These are phyloP conservation scores for Neodiprion lecontei DNA, from an alignment of 1,140 invertebrate genomes.

Conservation along the genomic window DNA sequence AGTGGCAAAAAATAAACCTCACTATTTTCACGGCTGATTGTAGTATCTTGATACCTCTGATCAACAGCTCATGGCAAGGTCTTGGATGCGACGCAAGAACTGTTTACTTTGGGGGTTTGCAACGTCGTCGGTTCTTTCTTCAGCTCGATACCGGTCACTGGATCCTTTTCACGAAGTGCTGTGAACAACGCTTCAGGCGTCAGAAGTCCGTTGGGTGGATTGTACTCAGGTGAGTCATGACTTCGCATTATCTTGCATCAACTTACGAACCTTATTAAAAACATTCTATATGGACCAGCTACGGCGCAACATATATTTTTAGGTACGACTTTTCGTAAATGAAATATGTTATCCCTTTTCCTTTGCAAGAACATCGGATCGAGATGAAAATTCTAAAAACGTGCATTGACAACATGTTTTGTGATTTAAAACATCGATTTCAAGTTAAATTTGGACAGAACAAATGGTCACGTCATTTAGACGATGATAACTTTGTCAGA, in stretches of 20 bases:
- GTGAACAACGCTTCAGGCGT: conserved; percentile 78
- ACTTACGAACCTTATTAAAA: neutral
- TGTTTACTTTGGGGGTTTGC: conserved; percentile 68
- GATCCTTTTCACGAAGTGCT: conserved; percentile 74
- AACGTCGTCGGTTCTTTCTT: conserved; percentile 77
- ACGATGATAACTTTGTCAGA: too few species aligned
- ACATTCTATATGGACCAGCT: too few species aligned
- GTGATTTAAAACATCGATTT: too few species aligned
- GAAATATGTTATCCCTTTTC: neutral
- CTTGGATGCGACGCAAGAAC: conserved; percentile 70
- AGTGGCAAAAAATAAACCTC: too few species aligned
- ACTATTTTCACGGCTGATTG: too few species aligned
- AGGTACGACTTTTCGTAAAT: neutral
- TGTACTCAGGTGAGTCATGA: conserved; percentile 62
- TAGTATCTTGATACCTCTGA: too few species aligned
- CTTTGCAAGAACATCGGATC: neutral
- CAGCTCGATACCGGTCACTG: conserved; percentile 73
- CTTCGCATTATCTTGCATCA: neutral
- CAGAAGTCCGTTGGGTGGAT: conserved; percentile 70
- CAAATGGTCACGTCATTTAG: too few species aligned
- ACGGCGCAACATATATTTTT: too few species aligned
- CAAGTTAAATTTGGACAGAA: too few species aligned
- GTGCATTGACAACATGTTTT: too few species aligned
- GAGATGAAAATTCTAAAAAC: too few species aligned
- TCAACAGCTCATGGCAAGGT: conserved; percentile 60